Evolutionary conservation across 1,140 invertebrate genomes (phyloP).

Genomic region (Tetranychus cinnabarinus): DNA sequence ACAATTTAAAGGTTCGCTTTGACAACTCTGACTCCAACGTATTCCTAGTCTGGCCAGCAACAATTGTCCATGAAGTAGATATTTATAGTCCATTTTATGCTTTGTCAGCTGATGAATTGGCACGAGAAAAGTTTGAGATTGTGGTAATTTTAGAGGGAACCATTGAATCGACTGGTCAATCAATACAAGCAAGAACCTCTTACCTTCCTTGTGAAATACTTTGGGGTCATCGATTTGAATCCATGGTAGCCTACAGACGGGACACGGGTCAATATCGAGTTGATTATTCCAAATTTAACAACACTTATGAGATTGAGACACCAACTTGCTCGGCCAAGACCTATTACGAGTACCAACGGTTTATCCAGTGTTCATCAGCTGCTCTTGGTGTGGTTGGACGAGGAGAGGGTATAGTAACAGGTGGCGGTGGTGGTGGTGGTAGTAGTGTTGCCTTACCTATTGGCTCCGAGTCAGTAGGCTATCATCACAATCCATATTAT

Average conservation of each 20-base stretch:
- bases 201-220: constrained; percentile 77
- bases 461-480: no score
- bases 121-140: constrained; percentile 77
- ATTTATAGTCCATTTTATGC: constrained; percentile 61
- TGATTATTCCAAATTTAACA: constrained; percentile 81
- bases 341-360: constrained; percentile 26
- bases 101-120: constrained; percentile 61
- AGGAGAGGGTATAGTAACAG: no score
- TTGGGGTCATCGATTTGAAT: constrained; percentile 73
- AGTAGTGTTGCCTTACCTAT: no score
- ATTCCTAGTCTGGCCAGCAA: constrained; percentile 83
- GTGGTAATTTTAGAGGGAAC: constrained; percentile 64
- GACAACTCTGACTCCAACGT: constrained; percentile 56
- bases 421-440: no score
- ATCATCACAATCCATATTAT: no score
- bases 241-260: constrained; percentile 66
- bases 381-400: neutral
- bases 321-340: constrained; percentile 70
- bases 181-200: constrained; percentile 37
- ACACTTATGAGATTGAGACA: constrained; percentile 67
- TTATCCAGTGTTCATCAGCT: neutral
- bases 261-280: constrained; percentile 76
- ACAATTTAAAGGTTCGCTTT: constrained; percentile 32
- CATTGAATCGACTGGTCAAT: constrained; percentile 9
- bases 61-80: constrained; percentile 58